Conservation (phyloP, 2,797 vertebrate species). For the Simalia tracyae region DNA sequence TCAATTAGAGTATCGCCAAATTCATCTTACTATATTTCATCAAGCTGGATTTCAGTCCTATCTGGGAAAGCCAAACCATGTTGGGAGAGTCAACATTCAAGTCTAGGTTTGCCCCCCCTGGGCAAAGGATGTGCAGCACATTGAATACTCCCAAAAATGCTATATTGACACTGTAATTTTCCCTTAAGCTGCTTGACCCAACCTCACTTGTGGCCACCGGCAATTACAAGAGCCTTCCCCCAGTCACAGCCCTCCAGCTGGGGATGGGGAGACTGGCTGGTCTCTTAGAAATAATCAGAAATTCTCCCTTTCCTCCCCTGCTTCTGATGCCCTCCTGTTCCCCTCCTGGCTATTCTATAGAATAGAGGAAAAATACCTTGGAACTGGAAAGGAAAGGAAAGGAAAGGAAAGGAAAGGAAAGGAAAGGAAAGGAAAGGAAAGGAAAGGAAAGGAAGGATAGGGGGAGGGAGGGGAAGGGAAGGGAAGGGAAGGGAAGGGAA, state of each 20-base stretch:
- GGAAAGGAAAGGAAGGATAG: too few relatives aligned
- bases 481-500: too few relatives aligned
- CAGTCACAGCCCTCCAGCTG: background rate
- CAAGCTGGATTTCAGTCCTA: background rate
- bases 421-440: too few relatives aligned
- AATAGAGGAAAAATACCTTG: background rate
- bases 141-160: background rate
- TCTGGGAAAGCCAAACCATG: background rate
- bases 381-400: background rate
- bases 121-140: background rate
- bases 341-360: too few relatives aligned
- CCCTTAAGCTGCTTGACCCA: background rate
- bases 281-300: too few relatives aligned
- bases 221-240: background rate
- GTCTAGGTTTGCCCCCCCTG: too few relatives aligned
- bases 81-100: too few relatives aligned
- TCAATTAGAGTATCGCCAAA: background rate
- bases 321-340: too few relatives aligned
- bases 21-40: background rate
- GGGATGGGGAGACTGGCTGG: too few relatives aligned
- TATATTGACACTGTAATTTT: background rate
- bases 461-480: too few relatives aligned
- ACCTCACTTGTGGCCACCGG: background rate
- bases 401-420: too few relatives aligned
- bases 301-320: too few relatives aligned